Evolutionary conservation across 2,113 vertebrate genomes (phyloP).

Genomic region (Benitochromis conjunctus): DNA sequence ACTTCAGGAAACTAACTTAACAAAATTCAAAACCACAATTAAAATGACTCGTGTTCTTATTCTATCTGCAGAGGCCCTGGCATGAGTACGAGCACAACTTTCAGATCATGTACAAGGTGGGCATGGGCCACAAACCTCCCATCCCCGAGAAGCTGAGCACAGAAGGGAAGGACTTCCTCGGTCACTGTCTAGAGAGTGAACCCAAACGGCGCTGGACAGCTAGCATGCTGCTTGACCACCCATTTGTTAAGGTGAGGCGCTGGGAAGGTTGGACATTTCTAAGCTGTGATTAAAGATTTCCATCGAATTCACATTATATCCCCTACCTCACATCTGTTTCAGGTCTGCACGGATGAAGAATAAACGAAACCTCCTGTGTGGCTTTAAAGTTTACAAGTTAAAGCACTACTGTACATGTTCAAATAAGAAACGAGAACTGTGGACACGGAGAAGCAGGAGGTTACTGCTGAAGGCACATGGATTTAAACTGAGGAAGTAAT

Average conservation of each 20-base stretch:
- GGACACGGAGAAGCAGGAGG: conserved; percentile 20
- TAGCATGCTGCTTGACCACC: conserved; percentile 94
- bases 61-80: conserved; percentile 86
- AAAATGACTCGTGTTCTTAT: background rate
- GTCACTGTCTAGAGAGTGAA: conserved; percentile 95
- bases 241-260: conserved; percentile 92
- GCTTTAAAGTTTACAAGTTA: conserved; percentile 69
- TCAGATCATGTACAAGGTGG: conserved; percentile 99
- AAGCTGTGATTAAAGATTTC: background rate
- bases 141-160: conserved; percentile 94
- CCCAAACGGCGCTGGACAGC: conserved; percentile 94
- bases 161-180: conserved; percentile 95
- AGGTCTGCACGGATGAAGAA: conserved; percentile 99
- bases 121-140: conserved; percentile 97
- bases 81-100: conserved; percentile 99
- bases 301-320: background rate
- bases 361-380: conserved; percentile 69
- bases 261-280: background rate
- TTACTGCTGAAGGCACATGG: conserved; percentile 65
- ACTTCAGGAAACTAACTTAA: background rate
- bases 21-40: background rate
- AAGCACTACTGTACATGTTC: conserved; percentile 92
- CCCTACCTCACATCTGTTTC: conserved; percentile 6
- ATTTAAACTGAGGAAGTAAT: conserved; percentile 68
- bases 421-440: conserved; percentile 70